Evolutionary conservation across 2,888 invertebrate genomes (phyloP), one percentile per base, ranked within the genome.

Genomic region (Clunio marinus): DNA sequence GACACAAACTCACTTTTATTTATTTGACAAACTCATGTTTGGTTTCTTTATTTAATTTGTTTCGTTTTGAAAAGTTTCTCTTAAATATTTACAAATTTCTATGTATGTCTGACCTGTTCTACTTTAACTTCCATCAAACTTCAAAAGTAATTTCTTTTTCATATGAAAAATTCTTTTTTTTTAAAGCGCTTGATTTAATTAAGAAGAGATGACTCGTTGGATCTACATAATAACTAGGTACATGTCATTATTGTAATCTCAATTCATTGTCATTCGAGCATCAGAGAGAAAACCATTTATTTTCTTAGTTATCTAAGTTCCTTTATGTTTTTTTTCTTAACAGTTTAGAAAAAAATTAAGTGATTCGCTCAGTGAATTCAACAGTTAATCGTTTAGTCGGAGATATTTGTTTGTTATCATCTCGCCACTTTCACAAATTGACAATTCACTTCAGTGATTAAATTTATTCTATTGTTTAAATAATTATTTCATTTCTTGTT

Each of bases 211-310:
- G 51, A 51, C 51, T 17, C 17, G 51, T 17, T 51, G 51, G 51
- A 51, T 51, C n/a, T n/a, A n/a, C n/a, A n/a, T n/a, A 5, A n/a
- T n/a, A 41, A 41, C 15, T 51, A 51, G 20, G 22, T 7, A 17
- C 2, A 51, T 51, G 7, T 41, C 15, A 41, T 3, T 41, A n/a
- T n/a, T n/a, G 10, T n/a, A 51, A 51, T 51, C 51, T 51, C 51
- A 51, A 51, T 51, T 51, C 51, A 51, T 51, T 51, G 51, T 51
- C 51, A 51, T 51, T 51, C 51, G 51, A 51, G 51, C 17, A 51
- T 22, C 22, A n/a, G 35, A 32, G 35, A 13, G 35, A 13, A 32
- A 32, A 32, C 13, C 13, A 32, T 32, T 32, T 13, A 32, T 32
- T 13, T 5, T 32, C 7, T 13, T 13, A 13, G 35, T 32, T 5